phyloP scores from a whole-genome alignment of 1,140 invertebrate genomes.

The Megathymus violae region DNA sequence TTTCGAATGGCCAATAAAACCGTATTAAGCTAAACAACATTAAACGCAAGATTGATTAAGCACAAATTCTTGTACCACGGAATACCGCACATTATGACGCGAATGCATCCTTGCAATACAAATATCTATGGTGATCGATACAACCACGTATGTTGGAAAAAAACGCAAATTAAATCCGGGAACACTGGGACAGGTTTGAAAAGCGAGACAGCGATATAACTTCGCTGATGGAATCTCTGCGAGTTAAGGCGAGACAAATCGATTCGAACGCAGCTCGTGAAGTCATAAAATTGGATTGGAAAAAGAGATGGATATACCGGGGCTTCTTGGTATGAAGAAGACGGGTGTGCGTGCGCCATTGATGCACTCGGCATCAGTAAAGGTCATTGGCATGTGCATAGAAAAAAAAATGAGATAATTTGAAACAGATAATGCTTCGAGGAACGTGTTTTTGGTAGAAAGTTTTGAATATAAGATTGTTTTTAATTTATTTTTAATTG shows the following conservation, averaged over 20 bases:
- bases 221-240: conserved; percentile 53
- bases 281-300: conserved; percentile 62
- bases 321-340: conserved; percentile 50
- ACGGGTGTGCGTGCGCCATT: conserved; percentile 35
- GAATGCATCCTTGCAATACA: too few relatives aligned
- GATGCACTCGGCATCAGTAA: conserved; percentile 37
- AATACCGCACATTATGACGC: conserved; percentile 32
- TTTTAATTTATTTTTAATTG: conserved; percentile 36
- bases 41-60: conserved; percentile 15
- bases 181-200: conserved; percentile 63
- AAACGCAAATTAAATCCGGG: conserved; percentile 68
- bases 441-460: conserved; percentile 32
- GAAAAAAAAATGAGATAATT: conserved; percentile 67
- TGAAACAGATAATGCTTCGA: conserved; percentile 55
- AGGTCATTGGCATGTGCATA: conserved; percentile 49
- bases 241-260: conserved; percentile 72
- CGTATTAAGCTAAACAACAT: conserved; percentile 32
- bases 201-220: conserved; percentile 53
- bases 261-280: conserved; percentile 61
- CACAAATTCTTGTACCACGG: conserved; percentile 35
- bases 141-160: conserved; percentile 55
- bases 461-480: conserved; percentile 22
- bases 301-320: conserved; percentile 54
- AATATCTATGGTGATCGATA: conserved; percentile 19
- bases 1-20: conserved; percentile 27